Evolutionary conservation across 2,113 vertebrate species (phyloP), one percentile per base, ranked within the genome.

Genomic region (Nicator chloris): DNA sequence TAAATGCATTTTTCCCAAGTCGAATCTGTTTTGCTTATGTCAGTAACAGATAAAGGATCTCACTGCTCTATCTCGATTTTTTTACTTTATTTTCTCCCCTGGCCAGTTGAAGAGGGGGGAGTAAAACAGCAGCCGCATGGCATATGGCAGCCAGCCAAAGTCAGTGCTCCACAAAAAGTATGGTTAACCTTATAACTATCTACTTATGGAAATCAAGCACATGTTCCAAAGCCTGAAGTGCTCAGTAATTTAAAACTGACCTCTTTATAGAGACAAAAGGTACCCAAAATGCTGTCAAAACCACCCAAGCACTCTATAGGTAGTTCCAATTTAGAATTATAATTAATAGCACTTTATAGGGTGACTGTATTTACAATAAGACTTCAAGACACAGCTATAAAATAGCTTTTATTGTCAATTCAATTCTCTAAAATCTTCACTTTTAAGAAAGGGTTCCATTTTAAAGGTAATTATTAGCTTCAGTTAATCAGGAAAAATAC

Each of bases 21-120:
- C 0, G 0, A 47, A 39, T 47, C 11, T 83, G 20, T 56, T 86
- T 86, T 71, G 11, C 7, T 7, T 4, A 1, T 31, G 4, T 4
- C 2, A 4, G 15, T 31, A 45, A 24, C 2, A 17, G 13, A 13
- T 47, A 27, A 47, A 13, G 16, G 6, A 56, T 42, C 16, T 61
- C 40, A 7, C 6, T 54, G 13, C 15, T 42, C 87, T 31, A 13
- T 44, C 14, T 54, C 0, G 0, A 20, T 5, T 45, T 7, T 80
- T 49, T 10, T 2, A 49, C 28, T 10, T 53, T 21, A 30, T 64
- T 68, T 90, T 69, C 31, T 68, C 1, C 11, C 5, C 13, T 24
- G 4, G 18, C 13, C n/a, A 6, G n/a, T 4, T 85, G 28, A 81
- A 24, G 6, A 53, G 4, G 11, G 11, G 3, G 4, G 14, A 61